Evolutionary conservation across 1,140 invertebrate species (phyloP), one percentile per base, ranked within the genome.

Genomic region (Micrasema longulum): DNA sequence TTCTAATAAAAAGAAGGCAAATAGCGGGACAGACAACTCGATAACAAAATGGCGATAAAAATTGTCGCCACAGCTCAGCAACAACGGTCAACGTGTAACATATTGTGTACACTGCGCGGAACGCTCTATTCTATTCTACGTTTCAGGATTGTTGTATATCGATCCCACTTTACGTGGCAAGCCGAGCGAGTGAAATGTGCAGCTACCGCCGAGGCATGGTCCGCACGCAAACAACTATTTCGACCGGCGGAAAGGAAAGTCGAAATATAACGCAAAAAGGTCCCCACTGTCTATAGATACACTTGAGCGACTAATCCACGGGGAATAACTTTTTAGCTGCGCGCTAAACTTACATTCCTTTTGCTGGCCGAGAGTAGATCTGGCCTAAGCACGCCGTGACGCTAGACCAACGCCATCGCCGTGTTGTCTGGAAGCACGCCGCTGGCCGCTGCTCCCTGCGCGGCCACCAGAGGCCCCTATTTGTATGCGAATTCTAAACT

Each of bases 151-250:
- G 66, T 68, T 55, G 65, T 60, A 63, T 70, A 70, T 70, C 57
- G 68, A 70, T 70, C 68, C 68, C 68, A 41, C 68, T 63, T 80
- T 82, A 47, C 82, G 81, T 62, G 80, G 78, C 11, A 80, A 82
- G 62, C 81, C 81, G 80, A 50, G 48, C 65, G 31, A 53, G 48
- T 36, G 41, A 41, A 67, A 67, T 63, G 60, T 63, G 60, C 60
- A 63, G 38, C 60, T 45, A 63, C 60, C 60, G 60, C 38, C 22
- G 10, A 47, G 60, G 43, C 10, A 23, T 10, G 20, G 43, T 43
- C 41, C 20, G 38, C 20, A 26, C 20, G 60, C 18, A n/a, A 14
- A 4, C 22, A 23, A 41, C 18, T 47, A 45, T 63, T 63, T 18
- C 16, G 11, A 43, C 22, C 6, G 18, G 20, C 41, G 41, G 18